Base-by-base conservation (phyloP, 2,113 vertebrate species). In the Origma solitaria region DNA sequence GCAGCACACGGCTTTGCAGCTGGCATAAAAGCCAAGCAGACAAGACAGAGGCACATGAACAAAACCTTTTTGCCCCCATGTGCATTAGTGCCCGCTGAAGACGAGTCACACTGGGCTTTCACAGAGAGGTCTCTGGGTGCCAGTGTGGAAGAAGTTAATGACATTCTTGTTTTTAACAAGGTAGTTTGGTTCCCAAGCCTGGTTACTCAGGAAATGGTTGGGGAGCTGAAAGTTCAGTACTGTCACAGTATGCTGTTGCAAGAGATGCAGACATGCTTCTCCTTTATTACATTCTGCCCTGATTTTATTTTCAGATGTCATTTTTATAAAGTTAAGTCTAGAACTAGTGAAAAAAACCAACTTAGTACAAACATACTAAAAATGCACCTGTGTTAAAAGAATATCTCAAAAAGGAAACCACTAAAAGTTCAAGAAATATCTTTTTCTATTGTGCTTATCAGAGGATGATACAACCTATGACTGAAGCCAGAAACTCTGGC, bases 1-100 rank as follows among this genome's bases (percentile, higher is more conserved):
- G n/a, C 82, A 93, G 93, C 97, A 96, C 96, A 71, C 42, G 70
- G 94, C 13, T 47, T 45, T 95, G 91, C 92, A 91, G 92, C 69
- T 77, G 90, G 93, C 91, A 91, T 65, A 37, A 35, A 70, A 94
- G 61, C 57, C 93, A 80, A 84, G 11, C 38, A 25, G 72, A 30
- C 80, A 66, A 81, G 86, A 65, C 86, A 88, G n/a, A 40, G 73
- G 86, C 83, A 89, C 83, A 92, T 1, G 13, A 44, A 76, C 57
- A 92, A 90, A 94, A 60, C 53, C 37, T 60, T 81, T 37, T 69
- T 33, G 4, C 56, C 76, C 88, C 50, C 19, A 0, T 9, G 1
- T 12, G 23, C 53, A 44, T 68, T 44, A 83, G 49, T 56, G 27
- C 37, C 40, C 6, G 23, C 87, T 69, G 79, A 79, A 84, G 45